Evolutionary conservation across 1,140 invertebrate genomes (phyloP), one percentile per base, ranked within the genome.

Genomic region (Wasmannia auropunctata): DNA sequence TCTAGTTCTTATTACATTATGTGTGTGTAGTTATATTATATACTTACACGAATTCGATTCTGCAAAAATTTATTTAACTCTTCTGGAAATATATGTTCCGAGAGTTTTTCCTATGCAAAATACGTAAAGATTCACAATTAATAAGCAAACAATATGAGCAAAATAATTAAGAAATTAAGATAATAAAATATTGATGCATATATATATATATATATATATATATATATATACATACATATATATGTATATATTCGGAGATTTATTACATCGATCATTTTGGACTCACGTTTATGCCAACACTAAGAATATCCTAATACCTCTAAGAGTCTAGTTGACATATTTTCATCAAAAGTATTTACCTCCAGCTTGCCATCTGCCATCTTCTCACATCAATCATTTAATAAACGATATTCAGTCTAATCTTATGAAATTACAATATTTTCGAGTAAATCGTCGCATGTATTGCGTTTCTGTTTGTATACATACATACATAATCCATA

Each of bases 61-160:
- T 91, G 87, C 54, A 95, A 90, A 76, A 93, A 93, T 40, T 37
- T 58, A 76, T 95, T 94, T 34, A 94, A 89, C 77, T 94, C 92
- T 28, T 90, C 80, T 22, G 93, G 92, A 75, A 94, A 94, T 51
- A 93, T 90, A 43, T 91, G 80, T 49, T 89, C 80, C 5, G 86
- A 86, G 31, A 91, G 22, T 56, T 77, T 56, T 25, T 87, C 90
- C 87, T 92, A 43, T 40, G 34, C 0, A 37, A 80, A 80, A 54
- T 22, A 51, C 49, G 5, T 54, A 0, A 80, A 51, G 1, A 54
- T 60, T 60, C n/a, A 60, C 10, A 34, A 31, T 3, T 19, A 40
- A 67, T 1, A 51, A n/a, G 28, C 28, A 10, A 40, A 76, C 3
- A 43, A 76, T 49, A 46, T 22, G 34, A 62, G 19, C 11, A 14